Conservation (phyloP, 1,140 invertebrate genomes). For the Atta cephalotes region DNA sequence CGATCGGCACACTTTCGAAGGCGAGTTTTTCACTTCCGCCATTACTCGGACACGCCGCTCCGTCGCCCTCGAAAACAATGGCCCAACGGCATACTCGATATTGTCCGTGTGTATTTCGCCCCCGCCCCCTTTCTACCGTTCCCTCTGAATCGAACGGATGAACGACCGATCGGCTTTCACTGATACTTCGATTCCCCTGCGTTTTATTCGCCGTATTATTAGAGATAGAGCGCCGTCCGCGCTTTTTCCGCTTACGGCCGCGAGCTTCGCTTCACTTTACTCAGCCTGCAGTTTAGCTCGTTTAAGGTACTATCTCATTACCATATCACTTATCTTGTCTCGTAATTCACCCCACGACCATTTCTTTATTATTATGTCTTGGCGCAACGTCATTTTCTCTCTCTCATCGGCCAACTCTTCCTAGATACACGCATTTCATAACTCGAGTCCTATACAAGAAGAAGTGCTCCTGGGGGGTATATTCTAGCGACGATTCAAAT, state of each 20-base stretch:
- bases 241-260: slow-evolving; percentile 57
- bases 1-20: slow-evolving; percentile 48
- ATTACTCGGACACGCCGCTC: slow-evolving; percentile 58
- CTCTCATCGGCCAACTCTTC: slow-evolving; percentile 35
- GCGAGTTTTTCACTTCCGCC: slow-evolving; percentile 65
- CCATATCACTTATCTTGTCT: slow-evolving; percentile 63
- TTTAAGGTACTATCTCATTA: slow-evolving; percentile 60
- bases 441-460: neutral
- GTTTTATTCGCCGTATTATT: slow-evolving; percentile 59
- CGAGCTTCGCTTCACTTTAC: slow-evolving; percentile 25
- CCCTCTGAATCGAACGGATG: slow-evolving; percentile 3
- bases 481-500: neutral
- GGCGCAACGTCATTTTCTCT: slow-evolving; percentile 22
- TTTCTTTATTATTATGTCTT: slow-evolving; percentile 65
- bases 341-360: slow-evolving; percentile 56
- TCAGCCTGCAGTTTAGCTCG: slow-evolving; percentile 52
- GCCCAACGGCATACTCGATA: slow-evolving; percentile 21
- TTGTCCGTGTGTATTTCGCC: neutral
- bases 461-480: neutral
- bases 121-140: neutral
- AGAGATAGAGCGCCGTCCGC: slow-evolving; percentile 38
- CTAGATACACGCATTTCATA: slow-evolving; percentile 44
- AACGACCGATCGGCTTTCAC: slow-evolving; percentile 70
- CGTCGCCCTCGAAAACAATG: slow-evolving; percentile 63
- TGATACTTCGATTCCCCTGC: slow-evolving; percentile 57